Conservation (phyloP, 1,140 invertebrate genomes). For the Ganaspis sp. region DNA sequence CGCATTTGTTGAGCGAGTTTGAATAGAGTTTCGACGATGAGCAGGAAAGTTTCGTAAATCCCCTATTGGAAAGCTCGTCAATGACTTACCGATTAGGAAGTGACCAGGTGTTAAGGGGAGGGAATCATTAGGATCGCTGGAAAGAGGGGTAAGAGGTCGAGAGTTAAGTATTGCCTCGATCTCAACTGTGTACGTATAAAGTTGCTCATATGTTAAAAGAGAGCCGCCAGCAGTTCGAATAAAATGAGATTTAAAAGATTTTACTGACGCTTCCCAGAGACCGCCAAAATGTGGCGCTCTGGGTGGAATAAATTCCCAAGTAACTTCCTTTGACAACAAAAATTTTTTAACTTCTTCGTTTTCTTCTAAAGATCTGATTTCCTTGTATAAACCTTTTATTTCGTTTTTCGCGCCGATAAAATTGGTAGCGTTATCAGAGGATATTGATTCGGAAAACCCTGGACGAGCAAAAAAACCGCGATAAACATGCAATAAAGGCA, state of each 20-base stretch:
- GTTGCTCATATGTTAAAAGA: no score
- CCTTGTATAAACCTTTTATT: not conserved
- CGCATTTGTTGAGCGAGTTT: no score
- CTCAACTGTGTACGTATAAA: no score
- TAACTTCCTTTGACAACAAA: not conserved
- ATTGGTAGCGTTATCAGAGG: no score
- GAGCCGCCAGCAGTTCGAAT: no score
- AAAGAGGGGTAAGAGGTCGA: no score
- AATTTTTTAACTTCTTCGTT: not conserved
- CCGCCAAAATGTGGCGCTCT: not conserved
- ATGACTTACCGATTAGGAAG: slow-evolving; percentile 30
- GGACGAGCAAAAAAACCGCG: no score
- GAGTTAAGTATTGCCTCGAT: no score
- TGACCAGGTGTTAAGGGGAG: slow-evolving; percentile 26
- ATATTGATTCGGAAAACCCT: no score
- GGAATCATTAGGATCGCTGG: slow-evolving; percentile 13
- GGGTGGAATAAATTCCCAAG: not conserved
- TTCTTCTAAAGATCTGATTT: not conserved
- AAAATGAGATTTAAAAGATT: no score
- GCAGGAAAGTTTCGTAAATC: slow-evolving; percentile 21
- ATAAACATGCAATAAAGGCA: no score
- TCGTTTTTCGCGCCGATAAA: no score
- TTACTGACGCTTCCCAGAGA: not conserved
- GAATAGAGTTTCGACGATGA: not conserved
- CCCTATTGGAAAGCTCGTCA: slow-evolving; percentile 36